Base-by-base conservation (phyloP, 2,888 invertebrate genomes). In the Diploptera punctata region DNA sequence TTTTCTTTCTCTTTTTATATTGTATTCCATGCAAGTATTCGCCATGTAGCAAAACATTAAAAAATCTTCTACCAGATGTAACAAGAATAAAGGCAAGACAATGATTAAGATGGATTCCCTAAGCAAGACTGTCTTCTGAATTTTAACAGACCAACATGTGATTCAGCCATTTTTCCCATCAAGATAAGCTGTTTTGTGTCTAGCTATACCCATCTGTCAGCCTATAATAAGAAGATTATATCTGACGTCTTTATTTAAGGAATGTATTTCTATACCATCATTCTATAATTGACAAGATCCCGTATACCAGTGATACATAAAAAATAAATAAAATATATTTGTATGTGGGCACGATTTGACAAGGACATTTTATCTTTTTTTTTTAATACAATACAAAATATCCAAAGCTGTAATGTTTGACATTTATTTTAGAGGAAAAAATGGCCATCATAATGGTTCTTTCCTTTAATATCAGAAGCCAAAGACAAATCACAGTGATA, bases 81-180 rank as follows among this genome's bases (percentile, higher is more conserved):
- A n/a, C 31, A 29, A 54, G 7, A n/a, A 26, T 9, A 54, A 54
- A 26, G 54, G n/a, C n/a, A 29, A 29, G 57, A 57, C 57, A 57
- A 57, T 13, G 57, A 57, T 29, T 57, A 57, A 57, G 57, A 57
- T 57, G 57, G 57, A 57, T 57, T 57, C 57, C n/a, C 57, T n/a
- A n/a, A 3, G n/a, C 4, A 13, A 29, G 16, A 57, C n/a, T 57
- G 29, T 57, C n/a, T 29, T 29, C 24, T 65, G 65, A 65, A 65
- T 65, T 65, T 65, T 44, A 65, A 65, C n/a, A n/a, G 38, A 26
- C 5, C 13, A 26, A 47, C 26, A n/a, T n/a, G 44, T 65, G 65
- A 65, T 65, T 65, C 65, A 47, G 44, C 44, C 65, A 26, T 47
- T 54, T 65, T 38, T 65, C n/a, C n/a, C 47, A 65, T 65, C 47